Conservation (phyloP, 2,113 vertebrate species). For the Oryzias celebensis region DNA sequence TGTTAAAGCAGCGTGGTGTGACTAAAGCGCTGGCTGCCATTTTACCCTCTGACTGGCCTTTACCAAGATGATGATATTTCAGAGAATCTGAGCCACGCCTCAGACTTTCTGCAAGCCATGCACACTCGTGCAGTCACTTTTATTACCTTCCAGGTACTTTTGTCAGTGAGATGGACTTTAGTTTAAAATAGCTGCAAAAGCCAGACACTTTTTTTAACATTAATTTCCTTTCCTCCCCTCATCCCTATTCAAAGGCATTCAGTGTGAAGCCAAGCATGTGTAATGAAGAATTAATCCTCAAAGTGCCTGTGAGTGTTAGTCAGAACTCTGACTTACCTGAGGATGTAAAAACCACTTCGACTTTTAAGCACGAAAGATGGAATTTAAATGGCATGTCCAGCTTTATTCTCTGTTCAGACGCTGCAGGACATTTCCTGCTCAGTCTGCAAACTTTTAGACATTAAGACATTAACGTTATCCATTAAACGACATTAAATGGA, state of each 20-base stretch:
- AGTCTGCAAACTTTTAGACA: too few species aligned
- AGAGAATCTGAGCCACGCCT: constrained; percentile 9
- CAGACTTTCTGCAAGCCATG: constrained; percentile 3
- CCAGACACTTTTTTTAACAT: background rate
- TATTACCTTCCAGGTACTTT: constrained; percentile 31
- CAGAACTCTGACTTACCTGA: constrained; percentile 19
- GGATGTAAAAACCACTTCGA: background rate
- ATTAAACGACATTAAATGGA: too few species aligned
- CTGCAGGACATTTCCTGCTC: too few species aligned
- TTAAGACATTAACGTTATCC: too few species aligned
- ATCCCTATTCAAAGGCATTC: constrained; percentile 21
- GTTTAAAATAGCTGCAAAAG: constrained; percentile 24
- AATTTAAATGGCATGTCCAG: background rate
- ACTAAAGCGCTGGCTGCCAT: constrained; percentile 33
- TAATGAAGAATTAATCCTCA: constrained; percentile 40
- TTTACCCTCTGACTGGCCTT: constrained; percentile 28
- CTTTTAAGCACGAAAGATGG: background rate
- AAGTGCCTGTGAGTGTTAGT: constrained; percentile 13
- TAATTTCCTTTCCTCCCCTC: constrained; percentile 11
- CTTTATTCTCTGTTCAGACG: background rate
- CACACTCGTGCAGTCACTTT: constrained; percentile 1
- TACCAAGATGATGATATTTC: constrained; percentile 12
- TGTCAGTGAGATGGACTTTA: constrained; percentile 18
- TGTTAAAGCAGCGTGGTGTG: constrained; percentile 31
- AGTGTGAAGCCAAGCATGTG: constrained; percentile 12